Base-by-base conservation (phyloP, 2,797 vertebrate genomes). In the Mus minutoides region DNA sequence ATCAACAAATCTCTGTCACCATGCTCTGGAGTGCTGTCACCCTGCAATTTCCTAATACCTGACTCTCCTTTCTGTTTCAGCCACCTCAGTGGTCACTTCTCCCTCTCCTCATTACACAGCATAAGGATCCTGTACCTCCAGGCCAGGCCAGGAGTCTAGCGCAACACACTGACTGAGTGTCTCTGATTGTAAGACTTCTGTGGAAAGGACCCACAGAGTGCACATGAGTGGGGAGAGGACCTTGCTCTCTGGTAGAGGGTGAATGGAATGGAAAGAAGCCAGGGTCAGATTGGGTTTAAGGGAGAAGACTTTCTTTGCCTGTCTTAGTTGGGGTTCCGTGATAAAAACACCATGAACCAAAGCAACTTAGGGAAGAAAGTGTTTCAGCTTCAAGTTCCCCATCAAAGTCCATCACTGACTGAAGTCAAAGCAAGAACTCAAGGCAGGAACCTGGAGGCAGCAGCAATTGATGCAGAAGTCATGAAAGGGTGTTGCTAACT, bases 31-130 rank as follows among this genome's bases (percentile, higher is more conserved):
- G n/a, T 43, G 56, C 58, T 62, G 69, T 43, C 80, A 90, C 29
- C 16, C 71, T 80, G 69, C 52, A 76, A n/a, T 77, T 21, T 95
- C 82, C 82, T 64, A 75, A 69, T 22, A 21, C 4, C 1, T 75
- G 78, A 62, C 26, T 77, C 26, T 91, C 52, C 19, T 1, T 96
- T 80, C 64, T 78, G 60, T 87, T 94, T 83, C 86, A 86, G 77
- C 31, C 31, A 52, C n/a, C 43, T 34, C 10, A 78, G 24, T 8
- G 71, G 37, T 13, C 14, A 24, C 79, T 54, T 93, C 67, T 83
- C 6, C 9, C 9, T 94, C 37, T 49, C 29, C 58, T 29, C 52
- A 19, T 89, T 69, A 77, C 40, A 84, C 6, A 26, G 34, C n/a
- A 40, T 90, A 82, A 29, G 40, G 34, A 82, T 4, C 34, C 82